Percentiles rank a stretch among this genome's conserved stretches.
These are phyloP conservation scores for Ceratosolen fusciceps DNA, from an alignment of 1,140 invertebrate genomes.

Conservation along the genomic window DNA sequence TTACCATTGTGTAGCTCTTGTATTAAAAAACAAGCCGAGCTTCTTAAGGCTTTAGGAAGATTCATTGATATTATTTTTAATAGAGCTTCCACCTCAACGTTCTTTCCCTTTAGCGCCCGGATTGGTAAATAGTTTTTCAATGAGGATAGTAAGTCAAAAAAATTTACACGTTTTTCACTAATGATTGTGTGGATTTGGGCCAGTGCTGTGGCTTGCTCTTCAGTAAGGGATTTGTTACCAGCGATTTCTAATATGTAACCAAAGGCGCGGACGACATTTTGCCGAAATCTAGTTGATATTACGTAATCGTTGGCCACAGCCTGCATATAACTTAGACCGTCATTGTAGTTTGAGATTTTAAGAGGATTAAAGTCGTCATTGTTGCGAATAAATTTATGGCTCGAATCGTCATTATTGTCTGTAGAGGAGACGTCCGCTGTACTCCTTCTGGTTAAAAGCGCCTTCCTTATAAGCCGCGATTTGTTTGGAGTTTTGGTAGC, in stretches of 20 bases:
- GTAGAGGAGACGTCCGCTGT: too few species aligned
- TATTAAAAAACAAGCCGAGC: neutral
- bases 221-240: neutral
- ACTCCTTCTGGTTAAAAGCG: too few species aligned
- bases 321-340: neutral
- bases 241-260: neutral
- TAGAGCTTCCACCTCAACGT: neutral
- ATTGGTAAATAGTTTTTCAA: neutral
- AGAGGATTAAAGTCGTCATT: too few species aligned
- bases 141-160: constrained; percentile 8
- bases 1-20: neutral
- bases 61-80: constrained; percentile 15
- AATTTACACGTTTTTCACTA: constrained; percentile 2
- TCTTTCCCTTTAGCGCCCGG: neutral
- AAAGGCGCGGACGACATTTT: constrained; percentile 6
- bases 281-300: neutral
- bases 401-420: too few species aligned
- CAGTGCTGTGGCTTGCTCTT: constrained; percentile 3
- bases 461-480: too few species aligned
- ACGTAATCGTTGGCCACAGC: neutral
- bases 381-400: too few species aligned
- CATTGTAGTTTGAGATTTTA: too few species aligned
- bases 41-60: neutral
- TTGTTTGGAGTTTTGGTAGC: too few species aligned
- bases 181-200: neutral